A percentile compares a stretch with the other conserved stretches of the same genome.
These are phyloP conservation scores for Netta rufina DNA, from an alignment of 2,797 vertebrate genomes.

Conservation along the genomic window DNA sequence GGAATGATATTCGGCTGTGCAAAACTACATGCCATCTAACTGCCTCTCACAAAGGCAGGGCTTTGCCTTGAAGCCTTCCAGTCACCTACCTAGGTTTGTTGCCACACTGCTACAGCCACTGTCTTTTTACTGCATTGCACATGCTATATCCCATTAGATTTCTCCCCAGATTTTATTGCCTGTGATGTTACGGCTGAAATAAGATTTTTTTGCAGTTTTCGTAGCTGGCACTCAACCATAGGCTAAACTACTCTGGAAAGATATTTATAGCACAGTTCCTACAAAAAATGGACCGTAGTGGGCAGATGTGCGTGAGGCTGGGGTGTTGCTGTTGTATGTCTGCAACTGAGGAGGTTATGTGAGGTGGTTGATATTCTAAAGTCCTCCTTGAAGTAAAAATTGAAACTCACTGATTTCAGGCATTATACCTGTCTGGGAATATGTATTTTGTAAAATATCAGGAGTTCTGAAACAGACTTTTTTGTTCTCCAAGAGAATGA, in stretches of 20 bases:
- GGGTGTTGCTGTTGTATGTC: not conserved
- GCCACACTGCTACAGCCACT: not conserved
- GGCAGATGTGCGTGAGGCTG: fast-evolving
- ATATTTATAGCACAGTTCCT: not conserved
- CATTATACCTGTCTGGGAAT: not conserved
- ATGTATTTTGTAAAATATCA: not conserved
- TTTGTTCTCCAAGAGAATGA: not conserved
- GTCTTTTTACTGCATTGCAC: not conserved
- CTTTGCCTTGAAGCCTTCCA: not conserved
- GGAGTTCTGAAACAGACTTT: not conserved
- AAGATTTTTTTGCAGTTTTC: not conserved
- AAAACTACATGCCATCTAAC: not conserved
- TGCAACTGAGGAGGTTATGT: not conserved
- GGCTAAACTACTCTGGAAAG: not conserved
- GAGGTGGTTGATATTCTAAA: not conserved
- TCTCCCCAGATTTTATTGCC: not conserved
- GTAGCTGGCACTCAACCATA: not conserved
- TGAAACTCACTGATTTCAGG: not conserved
- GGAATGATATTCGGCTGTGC: not conserved
- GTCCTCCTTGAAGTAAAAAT: not conserved
- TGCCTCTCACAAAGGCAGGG: not conserved
- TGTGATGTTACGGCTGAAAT: not conserved
- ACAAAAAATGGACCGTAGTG: not conserved
- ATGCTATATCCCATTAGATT: not conserved
- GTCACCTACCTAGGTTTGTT: not conserved